Evolutionary conservation across 2,888 invertebrate genomes (phyloP), one percentile per base, ranked within the genome.

Genomic region (Dusona sp.): DNA sequence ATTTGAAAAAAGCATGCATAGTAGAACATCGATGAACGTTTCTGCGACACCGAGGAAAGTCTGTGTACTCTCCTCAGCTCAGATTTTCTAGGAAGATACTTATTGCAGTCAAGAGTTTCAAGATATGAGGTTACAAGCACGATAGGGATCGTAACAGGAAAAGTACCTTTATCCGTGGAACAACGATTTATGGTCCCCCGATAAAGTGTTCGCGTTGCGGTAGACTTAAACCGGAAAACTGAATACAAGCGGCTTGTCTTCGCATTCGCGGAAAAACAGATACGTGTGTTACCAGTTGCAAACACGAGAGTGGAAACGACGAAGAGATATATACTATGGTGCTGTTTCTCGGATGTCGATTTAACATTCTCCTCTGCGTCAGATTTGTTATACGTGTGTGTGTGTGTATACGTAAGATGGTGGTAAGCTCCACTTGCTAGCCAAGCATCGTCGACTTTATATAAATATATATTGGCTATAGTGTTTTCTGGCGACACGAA

Each of bases 171-270:
- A 86, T 83, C 83, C 73, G 80, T 8, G 79, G 65, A 73, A 80
- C 77, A 61, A 86, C 80, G 78, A 86, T 86, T 86, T 83, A 86
- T 83, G 77, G 80, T 70, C 48, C 61, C 51, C 48, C 77, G 51
- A 74, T 74, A 70, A 78, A 83, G 68, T 68, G 78, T 81, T 75
- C 48, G 38, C 73, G 72, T 57, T 57, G 79, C 74, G 86, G 73
- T 80, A 80, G 73, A 83, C 45, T 83, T 73, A 81, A 86, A 77
- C 77, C 73, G 73, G 73, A 83, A 86, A 86, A 86, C 67, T 54
- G 83, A 83, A 80, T 83, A 81, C 57, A 68, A 65, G 42, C 67
- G 45, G 33, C 57, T 51, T 73, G 48, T 65, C 72, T 80, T 51
- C 7, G 13, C 67, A 67, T 38, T 48, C 70, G 67, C 57, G 29